A percentile compares a stretch with the other conserved stretches of the same genome.
Evolutionary conservation across 2,888 invertebrate genomes (phyloP).

Genomic region (Dryomyza anilis): DNA sequence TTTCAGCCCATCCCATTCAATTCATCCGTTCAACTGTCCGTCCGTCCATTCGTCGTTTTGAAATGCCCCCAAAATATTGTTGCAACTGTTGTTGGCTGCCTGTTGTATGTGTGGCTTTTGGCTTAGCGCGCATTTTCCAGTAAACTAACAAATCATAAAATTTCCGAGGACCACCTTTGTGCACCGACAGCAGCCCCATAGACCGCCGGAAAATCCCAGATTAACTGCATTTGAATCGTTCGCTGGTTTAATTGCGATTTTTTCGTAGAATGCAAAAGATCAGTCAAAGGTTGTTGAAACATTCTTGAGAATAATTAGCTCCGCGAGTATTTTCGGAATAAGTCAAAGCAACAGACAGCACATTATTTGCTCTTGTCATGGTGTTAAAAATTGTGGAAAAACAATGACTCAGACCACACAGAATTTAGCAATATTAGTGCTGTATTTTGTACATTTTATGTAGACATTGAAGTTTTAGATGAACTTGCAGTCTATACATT

Average conservation of each 20-base stretch:
- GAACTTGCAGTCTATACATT: too few species aligned
- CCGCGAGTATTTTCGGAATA: too few species aligned
- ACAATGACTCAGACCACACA: too few species aligned
- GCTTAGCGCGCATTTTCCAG: slow-evolving; percentile 33
- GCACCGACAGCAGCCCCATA: slow-evolving; percentile 17
- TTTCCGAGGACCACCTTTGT: slow-evolving; percentile 37
- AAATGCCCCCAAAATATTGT: too few species aligned
- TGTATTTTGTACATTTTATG: too few species aligned
- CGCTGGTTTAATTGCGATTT: slow-evolving; percentile 33
- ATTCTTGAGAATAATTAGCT: too few species aligned
- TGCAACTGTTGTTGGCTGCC: not conserved
- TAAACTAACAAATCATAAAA: slow-evolving; percentile 41
- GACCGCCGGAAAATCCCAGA: not conserved
- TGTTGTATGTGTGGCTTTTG: slow-evolving; percentile 10
- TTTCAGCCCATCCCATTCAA: too few species aligned
- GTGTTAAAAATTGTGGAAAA: too few species aligned
- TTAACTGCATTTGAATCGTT: slow-evolving; percentile 10
- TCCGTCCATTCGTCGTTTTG: slow-evolving; percentile 1
- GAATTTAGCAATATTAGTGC: too few species aligned
- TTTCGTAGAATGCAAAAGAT: slow-evolving; percentile 32
- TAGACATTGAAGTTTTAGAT: too few species aligned
- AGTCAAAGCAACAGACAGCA: too few species aligned
- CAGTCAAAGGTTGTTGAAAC: slow-evolving; percentile 19
- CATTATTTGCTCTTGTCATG: too few species aligned
- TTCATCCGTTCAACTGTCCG: not conserved